Conservation (phyloP, 2,888 invertebrate genomes). For the Holacanthella duospinosa region DNA sequence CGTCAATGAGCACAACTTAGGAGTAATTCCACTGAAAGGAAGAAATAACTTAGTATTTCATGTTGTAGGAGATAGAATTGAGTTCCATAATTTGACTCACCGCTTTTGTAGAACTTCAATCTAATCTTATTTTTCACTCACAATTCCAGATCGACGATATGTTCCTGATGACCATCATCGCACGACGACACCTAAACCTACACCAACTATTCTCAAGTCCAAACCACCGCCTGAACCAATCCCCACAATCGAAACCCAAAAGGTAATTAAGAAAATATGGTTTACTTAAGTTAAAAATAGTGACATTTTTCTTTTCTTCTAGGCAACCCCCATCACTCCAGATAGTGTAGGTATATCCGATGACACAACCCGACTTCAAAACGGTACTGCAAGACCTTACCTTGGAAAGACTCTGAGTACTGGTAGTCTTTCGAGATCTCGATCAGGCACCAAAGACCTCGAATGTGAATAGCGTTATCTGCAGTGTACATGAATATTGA, state of each 20-base stretch:
- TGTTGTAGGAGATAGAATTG: neutral
- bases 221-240: conserved; percentile 40
- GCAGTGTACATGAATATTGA: neutral
- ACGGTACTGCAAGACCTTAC: conserved; percentile 44
- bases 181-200: conserved; percentile 58
- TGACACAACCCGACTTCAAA: neutral
- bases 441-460: conserved; percentile 81
- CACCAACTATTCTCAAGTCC: conserved; percentile 46
- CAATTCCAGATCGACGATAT: conserved; percentile 60
- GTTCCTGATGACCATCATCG: conserved; percentile 67
- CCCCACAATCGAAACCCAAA: conserved; percentile 36
- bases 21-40: neutral
- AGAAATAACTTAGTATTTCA: neutral
- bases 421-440: conserved; percentile 72
- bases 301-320: too few species aligned
- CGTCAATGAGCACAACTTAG: too few species aligned
- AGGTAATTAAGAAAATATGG: conserved; percentile 21
- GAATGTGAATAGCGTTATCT: conserved; percentile 63
- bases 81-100: neutral
- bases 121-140: neutral
- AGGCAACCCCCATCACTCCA: too few species aligned
- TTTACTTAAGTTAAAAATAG: neutral
- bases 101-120: too few species aligned
- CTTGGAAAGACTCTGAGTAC: conserved; percentile 58
- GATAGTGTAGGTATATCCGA: neutral